Conservation (phyloP, 2,113 vertebrate genomes). For the Siniperca chuatsi region DNA sequence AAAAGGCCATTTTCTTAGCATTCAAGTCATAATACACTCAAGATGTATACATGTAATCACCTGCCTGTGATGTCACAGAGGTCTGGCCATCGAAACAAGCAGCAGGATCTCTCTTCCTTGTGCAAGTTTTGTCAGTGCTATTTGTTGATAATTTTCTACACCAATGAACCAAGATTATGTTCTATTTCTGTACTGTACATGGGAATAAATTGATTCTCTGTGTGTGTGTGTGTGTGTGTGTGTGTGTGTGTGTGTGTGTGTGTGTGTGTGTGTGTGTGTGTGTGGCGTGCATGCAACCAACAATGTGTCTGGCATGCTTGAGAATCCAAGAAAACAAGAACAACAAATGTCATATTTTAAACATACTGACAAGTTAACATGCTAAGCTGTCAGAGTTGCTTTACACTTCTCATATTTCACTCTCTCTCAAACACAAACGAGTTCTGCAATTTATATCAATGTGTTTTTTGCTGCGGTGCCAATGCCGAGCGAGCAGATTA, state of each 20-base stretch:
- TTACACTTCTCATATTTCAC: conserved; percentile 20
- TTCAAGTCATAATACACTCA: no score
- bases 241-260: no score
- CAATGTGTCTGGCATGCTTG: neutral
- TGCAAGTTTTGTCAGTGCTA: neutral
- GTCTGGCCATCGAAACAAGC: no score
- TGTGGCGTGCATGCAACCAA: neutral
- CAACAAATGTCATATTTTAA: conserved; percentile 8
- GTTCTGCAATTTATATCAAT: conserved; percentile 26
- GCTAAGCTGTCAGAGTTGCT: conserved; percentile 15
- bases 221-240: neutral
- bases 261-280: no score
- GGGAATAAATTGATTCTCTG: neutral
- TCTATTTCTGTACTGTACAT: neutral
- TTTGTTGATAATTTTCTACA: conserved; percentile 11
- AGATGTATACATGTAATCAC: no score
- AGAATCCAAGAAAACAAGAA: neutral
- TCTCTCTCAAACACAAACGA: conserved; percentile 12
- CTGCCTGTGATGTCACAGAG: no score
- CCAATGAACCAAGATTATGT: neutral
- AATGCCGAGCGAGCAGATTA: neutral
- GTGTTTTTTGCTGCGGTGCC: neutral
- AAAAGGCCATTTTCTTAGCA: no score
- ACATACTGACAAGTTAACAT: conserved; percentile 1
- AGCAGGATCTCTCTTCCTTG: neutral